Evolutionary conservation across 2,888 invertebrate species (phyloP).

Genomic region (Mimumesa dahlbomi): DNA sequence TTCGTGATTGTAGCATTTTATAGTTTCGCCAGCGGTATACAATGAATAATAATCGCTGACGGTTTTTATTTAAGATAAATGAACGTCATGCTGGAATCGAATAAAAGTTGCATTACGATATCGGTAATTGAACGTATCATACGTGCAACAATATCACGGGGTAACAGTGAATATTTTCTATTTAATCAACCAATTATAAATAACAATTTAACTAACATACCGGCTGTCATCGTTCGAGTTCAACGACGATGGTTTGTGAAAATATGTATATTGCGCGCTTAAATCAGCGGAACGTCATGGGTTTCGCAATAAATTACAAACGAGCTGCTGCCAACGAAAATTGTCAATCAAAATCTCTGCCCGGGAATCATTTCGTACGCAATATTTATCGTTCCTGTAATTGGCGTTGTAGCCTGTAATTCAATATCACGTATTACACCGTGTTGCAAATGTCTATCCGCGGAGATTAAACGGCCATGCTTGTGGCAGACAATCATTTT

Average conservation of each 20-base stretch:
- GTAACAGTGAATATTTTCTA: neutral
- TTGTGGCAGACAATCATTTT: slow-evolving; percentile 15
- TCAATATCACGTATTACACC: too few relatives aligned
- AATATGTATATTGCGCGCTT: neutral
- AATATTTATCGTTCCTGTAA: too few relatives aligned
- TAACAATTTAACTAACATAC: neutral
- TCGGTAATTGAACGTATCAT: neutral
- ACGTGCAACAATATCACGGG: neutral
- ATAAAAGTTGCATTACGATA: too few relatives aligned
- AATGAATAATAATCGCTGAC: too few relatives aligned
- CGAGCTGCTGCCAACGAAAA: too few relatives aligned
- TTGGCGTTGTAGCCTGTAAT: too few relatives aligned
- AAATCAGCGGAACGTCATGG: neutral
- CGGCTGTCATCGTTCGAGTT: neutral
- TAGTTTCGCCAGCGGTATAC: too few relatives aligned
- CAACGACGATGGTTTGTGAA: neutral
- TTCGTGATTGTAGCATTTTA: neutral
- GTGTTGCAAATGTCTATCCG: neutral
- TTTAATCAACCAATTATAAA: neutral
- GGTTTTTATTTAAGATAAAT: too few relatives aligned
- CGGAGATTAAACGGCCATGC: slow-evolving; percentile 18
- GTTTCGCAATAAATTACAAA: neutral
- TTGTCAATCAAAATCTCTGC: too few relatives aligned
- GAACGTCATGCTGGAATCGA: too few relatives aligned
- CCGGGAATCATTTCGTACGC: too few relatives aligned